Base-by-base conservation (phyloP, 2,113 vertebrate genomes). In the Hirundichthys speculiger region DNA sequence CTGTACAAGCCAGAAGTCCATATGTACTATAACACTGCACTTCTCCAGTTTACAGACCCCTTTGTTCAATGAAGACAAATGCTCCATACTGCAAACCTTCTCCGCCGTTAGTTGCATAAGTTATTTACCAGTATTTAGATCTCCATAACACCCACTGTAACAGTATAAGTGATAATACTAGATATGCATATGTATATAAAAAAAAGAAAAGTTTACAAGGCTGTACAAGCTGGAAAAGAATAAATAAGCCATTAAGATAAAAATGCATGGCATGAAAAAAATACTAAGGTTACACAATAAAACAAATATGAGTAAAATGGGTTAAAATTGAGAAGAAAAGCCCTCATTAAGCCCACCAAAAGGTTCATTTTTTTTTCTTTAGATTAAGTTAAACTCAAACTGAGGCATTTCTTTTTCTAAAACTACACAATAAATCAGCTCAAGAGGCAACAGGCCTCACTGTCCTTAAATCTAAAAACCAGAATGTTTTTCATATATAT, bases 241-340 rank as follows among this genome's bases (percentile, higher is more conserved):
- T 88, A 88, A 90, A 87, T 86, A 87, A 82, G 69, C 63, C 56
- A 43, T 75, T 56, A 54, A 64, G 58, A 84, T 79, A 69, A 84
- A n/a, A 86, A 84, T 69, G 57, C 71, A 78, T 43, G 27, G 64
- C 64, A 80, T 66, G 69, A 79, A 59, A 76, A 18, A 45, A 43
- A 75, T 71, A 61, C 47, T 56, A 75, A 57, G 69, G 40, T 73
- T 87, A 73, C 41, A 71, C 13, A 60, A 54, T 46, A 64, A 39
- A 75, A 69, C 41, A 73, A 52, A 49, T 20, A 64, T 18, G 18
- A 73, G 53, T 82, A 71, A 82, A 82, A 41, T 21, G 49, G 49
- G 38, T 55, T 75, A 62, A 67, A 62, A 40, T 8, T 41, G 52
- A 73, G 40, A 76, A 52, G 59, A 72, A 59, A 82, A 85, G 64